A percentile compares a stretch with the other conserved stretches of the same genome.
These are phyloP conservation scores for Megaustenia siamemsis DNA, from an alignment of 2,888 invertebrate species.

Conservation along the genomic window DNA sequence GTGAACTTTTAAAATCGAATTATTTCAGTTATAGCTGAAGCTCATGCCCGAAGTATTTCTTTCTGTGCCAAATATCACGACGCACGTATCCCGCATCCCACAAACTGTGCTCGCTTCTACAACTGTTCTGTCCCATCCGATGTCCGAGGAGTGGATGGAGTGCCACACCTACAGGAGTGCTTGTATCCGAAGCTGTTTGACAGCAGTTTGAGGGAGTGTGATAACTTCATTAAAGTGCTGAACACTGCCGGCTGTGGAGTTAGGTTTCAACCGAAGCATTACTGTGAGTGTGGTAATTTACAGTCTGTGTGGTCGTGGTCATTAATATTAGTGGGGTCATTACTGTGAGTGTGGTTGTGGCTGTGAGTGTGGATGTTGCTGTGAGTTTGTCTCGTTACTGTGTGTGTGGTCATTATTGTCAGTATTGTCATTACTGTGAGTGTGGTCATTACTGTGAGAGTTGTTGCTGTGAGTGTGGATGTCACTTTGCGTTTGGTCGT, in stretches of 20 bases:
- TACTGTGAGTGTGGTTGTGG: no score
- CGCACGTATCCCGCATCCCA: constrained; percentile 63
- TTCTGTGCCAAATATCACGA: constrained; percentile 64
- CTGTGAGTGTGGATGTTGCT: constrained; percentile 41
- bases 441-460: no score
- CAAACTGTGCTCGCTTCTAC: constrained; percentile 69
- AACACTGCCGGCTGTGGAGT: constrained; percentile 42
- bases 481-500: not conserved
- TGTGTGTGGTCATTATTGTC: no score
- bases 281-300: constrained; percentile 44
- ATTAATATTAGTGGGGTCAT: no score
- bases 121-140: constrained; percentile 60
- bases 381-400: constrained; percentile 22
- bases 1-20: no score
- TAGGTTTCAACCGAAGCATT: constrained; percentile 48
- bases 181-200: constrained; percentile 66
- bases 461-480: not conserved
- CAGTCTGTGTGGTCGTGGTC: no score
- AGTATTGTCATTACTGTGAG: no score
- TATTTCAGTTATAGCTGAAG: constrained; percentile 39
- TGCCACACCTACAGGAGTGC: constrained; percentile 60
- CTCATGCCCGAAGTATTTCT: constrained; percentile 44
- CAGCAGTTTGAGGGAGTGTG: constrained; percentile 61
- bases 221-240: constrained; percentile 59
- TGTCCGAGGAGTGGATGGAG: not conserved